Evolutionary conservation across 1,140 invertebrate species (phyloP), one percentile per base, ranked within the genome.

Genomic region (Caenorhabditis briggsae): DNA sequence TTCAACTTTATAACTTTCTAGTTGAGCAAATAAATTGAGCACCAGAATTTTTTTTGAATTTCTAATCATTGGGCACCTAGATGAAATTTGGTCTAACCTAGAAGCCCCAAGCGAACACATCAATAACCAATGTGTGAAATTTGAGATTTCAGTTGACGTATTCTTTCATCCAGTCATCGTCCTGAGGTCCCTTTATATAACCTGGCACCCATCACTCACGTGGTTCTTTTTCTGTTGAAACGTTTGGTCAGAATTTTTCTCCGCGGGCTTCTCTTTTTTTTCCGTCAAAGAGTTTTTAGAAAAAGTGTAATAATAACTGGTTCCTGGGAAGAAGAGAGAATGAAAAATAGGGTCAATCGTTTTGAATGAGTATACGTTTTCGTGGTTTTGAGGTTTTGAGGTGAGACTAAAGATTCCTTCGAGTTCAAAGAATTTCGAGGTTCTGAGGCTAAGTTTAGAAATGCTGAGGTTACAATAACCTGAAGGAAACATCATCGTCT

Each of bases 281-380:
- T 33, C 33, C 33, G 33, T 33, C 33, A 33, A 33, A 33, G 33
- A 33, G 33, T 33, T 33, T 33, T 33, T 33, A 33, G 33, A 33
- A 33, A 33, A 33, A 33, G 70, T 78, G 70, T 78, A 78, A 78
- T 78, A 78, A 78, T 78, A 78, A 78, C 70, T 78, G 70, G 46
- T 78, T 78, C 46, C 43, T 33, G 70, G 46, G 46, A 41, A 50
- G 43, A 70, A 70, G n/a, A 43, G 50, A 50, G n/a, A 33, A 5
- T 14, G 12, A 12, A 43, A 46, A 18, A 18, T 43, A 16, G 18
- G 33, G 41, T 23, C 3, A 64, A 23, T 33, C 1, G 11, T 70
- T 65, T 41, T n/a, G 20, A 61, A 61, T 61, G 58, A 61, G 58
- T 61, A 25, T 25, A 61, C 25, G 58, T 25, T 61, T 61, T 33